A percentile compares a stretch with the other conserved stretches of the same genome.
Evolutionary conservation across 2,888 invertebrate species (phyloP).

Genomic region (Exocentrus adspersus): DNA sequence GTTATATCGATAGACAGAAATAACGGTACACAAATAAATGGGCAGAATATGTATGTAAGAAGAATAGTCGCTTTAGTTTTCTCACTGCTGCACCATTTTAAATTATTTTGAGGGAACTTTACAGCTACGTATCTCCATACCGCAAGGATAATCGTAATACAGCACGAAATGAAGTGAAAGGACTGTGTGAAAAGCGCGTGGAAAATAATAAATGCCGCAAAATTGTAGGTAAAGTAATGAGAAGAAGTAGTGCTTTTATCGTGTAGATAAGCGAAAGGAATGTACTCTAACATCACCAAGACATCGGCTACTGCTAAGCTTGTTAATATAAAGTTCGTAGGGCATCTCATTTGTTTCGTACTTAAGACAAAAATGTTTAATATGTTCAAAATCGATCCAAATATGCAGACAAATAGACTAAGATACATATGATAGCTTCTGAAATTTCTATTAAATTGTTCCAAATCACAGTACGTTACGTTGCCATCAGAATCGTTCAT

Average conservation of each 20-base stretch:
- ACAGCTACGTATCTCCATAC: slow-evolving; percentile 92
- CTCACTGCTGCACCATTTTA: slow-evolving; percentile 82
- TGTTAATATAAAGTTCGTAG: slow-evolving; percentile 91
- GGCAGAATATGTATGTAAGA: slow-evolving; percentile 83
- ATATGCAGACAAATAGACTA: slow-evolving; percentile 85
- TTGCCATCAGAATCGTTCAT: slow-evolving; percentile 41
- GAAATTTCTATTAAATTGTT: slow-evolving; percentile 73
- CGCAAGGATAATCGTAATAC: slow-evolving; percentile 90
- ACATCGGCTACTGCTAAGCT: slow-evolving; percentile 91
- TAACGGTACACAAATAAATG: slow-evolving; percentile 84
- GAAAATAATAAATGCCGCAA: slow-evolving; percentile 85
- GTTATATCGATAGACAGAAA: slow-evolving; percentile 81
- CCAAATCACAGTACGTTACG: slow-evolving; percentile 63
- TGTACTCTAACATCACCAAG: slow-evolving; percentile 93
- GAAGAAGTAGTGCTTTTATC: slow-evolving; percentile 65
- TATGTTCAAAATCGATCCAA: slow-evolving; percentile 89
- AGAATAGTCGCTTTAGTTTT: slow-evolving; percentile 81
- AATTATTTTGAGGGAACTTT: slow-evolving; percentile 82
- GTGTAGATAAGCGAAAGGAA: slow-evolving; percentile 85
- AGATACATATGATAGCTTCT: slow-evolving; percentile 83
- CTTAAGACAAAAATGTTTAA: slow-evolving; percentile 92
- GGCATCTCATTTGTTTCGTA: slow-evolving; percentile 88
- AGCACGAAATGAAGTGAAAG: slow-evolving; percentile 90
- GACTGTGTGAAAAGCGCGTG: slow-evolving; percentile 91
- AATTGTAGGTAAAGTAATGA: slow-evolving; percentile 71